Evolutionary conservation across 2,888 invertebrate species (phyloP).

Genomic region (Heteromyza rotundicornis): DNA sequence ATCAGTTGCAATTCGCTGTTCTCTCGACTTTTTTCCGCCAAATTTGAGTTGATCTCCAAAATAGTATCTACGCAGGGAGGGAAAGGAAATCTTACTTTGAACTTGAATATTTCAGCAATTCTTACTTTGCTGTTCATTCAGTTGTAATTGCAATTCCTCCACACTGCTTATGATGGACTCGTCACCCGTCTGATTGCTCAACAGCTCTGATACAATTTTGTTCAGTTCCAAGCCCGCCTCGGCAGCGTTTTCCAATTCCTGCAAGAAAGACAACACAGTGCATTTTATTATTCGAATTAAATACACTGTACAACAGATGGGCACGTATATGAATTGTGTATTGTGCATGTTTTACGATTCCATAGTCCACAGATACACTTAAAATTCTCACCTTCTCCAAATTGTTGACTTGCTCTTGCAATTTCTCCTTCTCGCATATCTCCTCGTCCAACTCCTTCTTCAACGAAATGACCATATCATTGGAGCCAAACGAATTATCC

Average conservation of each 20-base stretch:
- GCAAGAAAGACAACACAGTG: constrained; percentile 23
- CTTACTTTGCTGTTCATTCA: constrained; percentile 69
- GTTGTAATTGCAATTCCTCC: constrained; percentile 70
- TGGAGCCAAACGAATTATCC: constrained; percentile 74
- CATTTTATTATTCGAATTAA: too few relatives aligned
- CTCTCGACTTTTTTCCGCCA: constrained; percentile 66
- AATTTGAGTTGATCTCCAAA: constrained; percentile 64
- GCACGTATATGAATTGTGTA: background rate
- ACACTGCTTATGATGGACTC: constrained; percentile 70
- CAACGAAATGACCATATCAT: constrained; percentile 74
- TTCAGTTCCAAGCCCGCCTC: constrained; percentile 80
- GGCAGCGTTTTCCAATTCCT: constrained; percentile 79
- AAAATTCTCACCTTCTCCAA: constrained; percentile 70
- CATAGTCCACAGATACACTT: background rate
- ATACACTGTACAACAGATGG: too few relatives aligned
- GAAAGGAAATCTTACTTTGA: background rate
- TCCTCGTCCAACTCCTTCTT: constrained; percentile 70
- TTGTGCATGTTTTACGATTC: background rate
- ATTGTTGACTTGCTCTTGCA: constrained; percentile 73
- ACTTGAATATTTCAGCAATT: background rate
- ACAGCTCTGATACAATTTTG: constrained; percentile 70
- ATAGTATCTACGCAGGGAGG: constrained; percentile 59
- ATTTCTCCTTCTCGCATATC: constrained; percentile 62
- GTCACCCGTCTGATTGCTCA: constrained; percentile 73
- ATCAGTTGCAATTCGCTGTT: constrained; percentile 65